Percentiles rank a stretch among this genome's conserved stretches.
These are phyloP conservation scores for Alosa sapidissima DNA, from an alignment of 2,797 vertebrate species.

Conservation along the genomic window DNA sequence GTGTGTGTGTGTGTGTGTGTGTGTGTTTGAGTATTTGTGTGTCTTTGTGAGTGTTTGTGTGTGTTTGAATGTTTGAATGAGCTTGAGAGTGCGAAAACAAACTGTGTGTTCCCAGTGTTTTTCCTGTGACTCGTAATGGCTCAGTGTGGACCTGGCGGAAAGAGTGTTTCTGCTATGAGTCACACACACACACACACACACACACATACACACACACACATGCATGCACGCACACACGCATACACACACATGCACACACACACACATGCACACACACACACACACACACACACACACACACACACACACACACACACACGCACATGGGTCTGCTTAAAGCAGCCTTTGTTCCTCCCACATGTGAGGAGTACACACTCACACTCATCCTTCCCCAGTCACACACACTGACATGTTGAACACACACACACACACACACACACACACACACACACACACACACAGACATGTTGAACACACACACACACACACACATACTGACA, in stretches of 20 bases:
- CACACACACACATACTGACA: no score
- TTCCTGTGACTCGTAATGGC: background rate
- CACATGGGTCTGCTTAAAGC: background rate
- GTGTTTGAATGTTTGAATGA: background rate
- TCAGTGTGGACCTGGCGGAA: background rate
- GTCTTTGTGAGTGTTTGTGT: background rate
- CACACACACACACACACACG: background rate
- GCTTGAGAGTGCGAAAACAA: background rate
- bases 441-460: no score
- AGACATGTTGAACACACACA: no score
- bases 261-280: background rate
- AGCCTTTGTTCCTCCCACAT: background rate
- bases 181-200: slow-evolving; percentile 6
- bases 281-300: background rate
- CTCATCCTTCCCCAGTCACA: no score
- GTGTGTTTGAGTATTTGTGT: background rate
- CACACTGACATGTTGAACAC: no score
- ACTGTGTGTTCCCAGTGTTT: background rate
- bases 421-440: no score
- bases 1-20: slow-evolving; percentile 1
- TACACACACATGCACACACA: background rate
- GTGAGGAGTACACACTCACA: background rate
- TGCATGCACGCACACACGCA: background rate
- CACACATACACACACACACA: background rate
- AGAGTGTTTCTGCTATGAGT: background rate